A percentile compares a stretch with the other conserved stretches of the same genome.
phyloP scores from a whole-genome alignment of 1,140 invertebrate genomes.

The Cydia amplana region DNA sequence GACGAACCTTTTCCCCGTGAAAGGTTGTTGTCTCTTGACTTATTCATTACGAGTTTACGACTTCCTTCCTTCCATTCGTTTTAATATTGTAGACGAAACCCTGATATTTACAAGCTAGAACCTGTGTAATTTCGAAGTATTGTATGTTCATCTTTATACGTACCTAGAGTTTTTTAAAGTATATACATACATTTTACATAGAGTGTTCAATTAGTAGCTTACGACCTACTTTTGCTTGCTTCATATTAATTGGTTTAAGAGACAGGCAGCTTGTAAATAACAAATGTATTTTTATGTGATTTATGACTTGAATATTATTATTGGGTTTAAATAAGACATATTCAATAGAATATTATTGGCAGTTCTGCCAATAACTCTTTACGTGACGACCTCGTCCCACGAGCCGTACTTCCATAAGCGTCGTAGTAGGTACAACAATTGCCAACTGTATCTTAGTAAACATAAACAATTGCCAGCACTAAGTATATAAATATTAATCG shows the following conservation, averaged over 20 bases:
- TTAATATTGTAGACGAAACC: neutral
- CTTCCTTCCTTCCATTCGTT: neutral
- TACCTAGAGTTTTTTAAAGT: no score
- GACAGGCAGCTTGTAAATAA: no score
- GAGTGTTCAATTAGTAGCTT: no score
- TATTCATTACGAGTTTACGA: neutral
- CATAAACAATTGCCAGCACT: neutral
- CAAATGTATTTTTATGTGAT: no score
- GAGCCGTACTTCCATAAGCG: neutral
- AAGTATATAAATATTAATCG: neutral
- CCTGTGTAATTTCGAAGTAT: no score
- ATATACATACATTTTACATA: no score
- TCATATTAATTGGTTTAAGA: no score
- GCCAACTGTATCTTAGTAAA: conserved; percentile 4
- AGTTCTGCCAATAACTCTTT: neutral
- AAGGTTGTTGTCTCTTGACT: neutral
- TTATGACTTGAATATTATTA: no score
- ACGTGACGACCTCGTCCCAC: neutral
- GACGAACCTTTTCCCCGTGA: neutral
- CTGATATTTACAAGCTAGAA: no score
- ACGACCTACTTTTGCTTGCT: no score
- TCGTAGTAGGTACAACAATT: neutral
- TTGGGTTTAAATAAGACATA: no score
- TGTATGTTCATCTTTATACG: no score
- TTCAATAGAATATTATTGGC: neutral